A percentile compares a stretch with the other conserved stretches of the same genome.
Evolutionary conservation across 2,888 invertebrate genomes (phyloP).

Genomic region (Brachypalpus laphriformis): DNA sequence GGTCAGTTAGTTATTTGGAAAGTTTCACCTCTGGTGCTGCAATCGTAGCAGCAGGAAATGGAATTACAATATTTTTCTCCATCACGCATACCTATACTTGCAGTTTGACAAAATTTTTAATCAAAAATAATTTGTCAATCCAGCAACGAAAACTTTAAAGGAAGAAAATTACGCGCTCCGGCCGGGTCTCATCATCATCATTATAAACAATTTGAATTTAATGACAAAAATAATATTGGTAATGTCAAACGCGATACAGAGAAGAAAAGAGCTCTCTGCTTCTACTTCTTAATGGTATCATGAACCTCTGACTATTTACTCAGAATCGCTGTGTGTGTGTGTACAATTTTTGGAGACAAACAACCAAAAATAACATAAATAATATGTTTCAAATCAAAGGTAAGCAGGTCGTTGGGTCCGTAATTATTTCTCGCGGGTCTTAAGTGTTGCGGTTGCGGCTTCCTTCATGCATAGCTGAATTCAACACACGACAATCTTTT

Average conservation of each 20-base stretch:
- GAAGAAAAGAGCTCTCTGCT: constrained; percentile 22
- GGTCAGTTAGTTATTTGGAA: constrained; percentile 44
- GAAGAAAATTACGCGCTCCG: constrained; percentile 39
- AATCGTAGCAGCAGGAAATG: constrained; percentile 57
- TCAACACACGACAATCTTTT: background rate
- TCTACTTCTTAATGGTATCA: constrained; percentile 11
- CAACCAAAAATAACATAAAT: constrained; percentile 14
- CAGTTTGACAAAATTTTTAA: constrained; percentile 44
- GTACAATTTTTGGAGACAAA: constrained; percentile 33
- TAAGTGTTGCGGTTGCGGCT: constrained; percentile 1
- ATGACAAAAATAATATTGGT: constrained; percentile 72
- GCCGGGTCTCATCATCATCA: constrained; percentile 59
- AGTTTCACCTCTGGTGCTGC: constrained; percentile 37
- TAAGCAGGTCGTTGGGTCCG: constrained; percentile 58
- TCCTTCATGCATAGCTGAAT: constrained; percentile 49
- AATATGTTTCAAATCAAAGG: constrained; percentile 62
- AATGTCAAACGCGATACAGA: constrained; percentile 27
- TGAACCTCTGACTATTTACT: background rate
- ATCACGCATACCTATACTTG: constrained; percentile 39
- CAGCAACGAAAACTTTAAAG: constrained; percentile 5
- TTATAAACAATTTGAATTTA: constrained; percentile 71
- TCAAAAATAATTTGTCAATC: constrained; percentile 71
- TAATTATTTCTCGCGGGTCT: constrained; percentile 34
- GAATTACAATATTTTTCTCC: constrained; percentile 51
- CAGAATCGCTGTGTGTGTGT: background rate